phyloP scores from a whole-genome alignment of 2,888 invertebrate genomes.

The Petrolisthes cinctipes region DNA sequence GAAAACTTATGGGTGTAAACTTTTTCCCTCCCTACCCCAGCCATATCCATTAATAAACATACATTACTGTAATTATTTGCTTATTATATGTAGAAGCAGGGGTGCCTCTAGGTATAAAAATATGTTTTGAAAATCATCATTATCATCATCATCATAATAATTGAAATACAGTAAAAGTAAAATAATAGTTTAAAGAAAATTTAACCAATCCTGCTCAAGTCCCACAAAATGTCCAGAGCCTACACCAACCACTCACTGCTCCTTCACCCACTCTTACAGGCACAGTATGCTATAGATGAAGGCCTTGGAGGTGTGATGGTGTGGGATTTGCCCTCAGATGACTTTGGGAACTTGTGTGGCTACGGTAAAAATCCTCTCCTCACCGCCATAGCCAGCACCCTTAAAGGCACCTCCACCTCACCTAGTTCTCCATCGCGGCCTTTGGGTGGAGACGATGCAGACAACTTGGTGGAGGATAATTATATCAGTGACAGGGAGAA shows the following conservation, averaged over 20 bases:
- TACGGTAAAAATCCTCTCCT: conserved; percentile 82
- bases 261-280: conserved; percentile 20
- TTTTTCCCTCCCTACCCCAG: no score
- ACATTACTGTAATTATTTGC: no score
- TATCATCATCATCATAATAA: not conserved
- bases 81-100: no score
- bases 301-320: conserved; percentile 61
- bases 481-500: not conserved
- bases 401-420: conserved; percentile 68
- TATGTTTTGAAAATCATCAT: not conserved
- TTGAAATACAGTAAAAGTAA: not conserved
- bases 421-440: not conserved
- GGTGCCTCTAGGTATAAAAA: not conserved
- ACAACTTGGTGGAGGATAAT: not conserved
- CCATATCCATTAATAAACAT: no score
- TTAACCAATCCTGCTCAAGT: no score
- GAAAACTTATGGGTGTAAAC: no score
- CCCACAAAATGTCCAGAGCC: no score
- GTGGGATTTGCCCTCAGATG: conserved; percentile 75
- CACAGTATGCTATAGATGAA: conserved; percentile 36
- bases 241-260: not conserved
- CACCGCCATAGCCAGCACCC: conserved; percentile 81
- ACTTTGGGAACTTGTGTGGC: conserved; percentile 87
- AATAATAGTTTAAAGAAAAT: no score
- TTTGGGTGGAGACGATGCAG: not conserved